A percentile compares a stretch with the other conserved stretches of the same genome.
These are phyloP conservation scores for Masnerella sp. DNA, from an alignment of 2,888 invertebrate species.

Conservation along the genomic window DNA sequence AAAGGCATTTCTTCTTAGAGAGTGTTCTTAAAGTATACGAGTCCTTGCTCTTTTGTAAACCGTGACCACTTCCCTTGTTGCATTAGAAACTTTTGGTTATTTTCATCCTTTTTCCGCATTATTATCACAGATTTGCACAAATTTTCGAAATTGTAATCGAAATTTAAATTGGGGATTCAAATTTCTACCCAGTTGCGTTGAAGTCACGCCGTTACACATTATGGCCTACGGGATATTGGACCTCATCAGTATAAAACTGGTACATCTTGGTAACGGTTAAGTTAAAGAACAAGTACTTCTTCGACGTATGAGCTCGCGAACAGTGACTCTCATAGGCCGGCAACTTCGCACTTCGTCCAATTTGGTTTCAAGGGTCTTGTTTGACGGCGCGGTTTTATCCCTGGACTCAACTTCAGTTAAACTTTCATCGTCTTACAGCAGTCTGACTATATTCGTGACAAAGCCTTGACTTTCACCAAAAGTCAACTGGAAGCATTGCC, in stretches of 20 bases:
- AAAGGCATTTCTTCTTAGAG: constrained; percentile 6
- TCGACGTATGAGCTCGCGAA: not conserved
- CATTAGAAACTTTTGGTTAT: constrained; percentile 1
- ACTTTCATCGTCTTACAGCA: not conserved
- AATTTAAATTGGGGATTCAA: not conserved
- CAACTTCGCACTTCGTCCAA: not conserved
- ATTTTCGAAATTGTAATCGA: not conserved
- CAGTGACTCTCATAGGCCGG: not conserved
- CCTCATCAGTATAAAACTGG: not conserved
- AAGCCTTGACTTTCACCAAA: constrained; percentile 1
- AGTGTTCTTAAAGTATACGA: not conserved
- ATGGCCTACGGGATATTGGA: not conserved
- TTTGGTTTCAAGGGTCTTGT: not conserved
- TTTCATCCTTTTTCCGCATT: not conserved
- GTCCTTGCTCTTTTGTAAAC: constrained; percentile 6
- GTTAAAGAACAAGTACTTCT: not conserved
- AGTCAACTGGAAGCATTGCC: constrained; percentile 5
- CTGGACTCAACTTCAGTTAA: not conserved
- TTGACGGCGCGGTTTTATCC: not conserved
- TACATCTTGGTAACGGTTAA: not conserved
- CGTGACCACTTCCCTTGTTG: not conserved
- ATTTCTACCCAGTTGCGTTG: not conserved
- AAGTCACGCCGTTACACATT: not conserved
- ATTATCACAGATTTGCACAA: not conserved
- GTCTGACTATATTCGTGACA: not conserved